Evolutionary conservation across 2,797 vertebrate species (phyloP), one percentile per base, ranked within the genome.

Genomic region (Hippopotamyrus pictus): DNA sequence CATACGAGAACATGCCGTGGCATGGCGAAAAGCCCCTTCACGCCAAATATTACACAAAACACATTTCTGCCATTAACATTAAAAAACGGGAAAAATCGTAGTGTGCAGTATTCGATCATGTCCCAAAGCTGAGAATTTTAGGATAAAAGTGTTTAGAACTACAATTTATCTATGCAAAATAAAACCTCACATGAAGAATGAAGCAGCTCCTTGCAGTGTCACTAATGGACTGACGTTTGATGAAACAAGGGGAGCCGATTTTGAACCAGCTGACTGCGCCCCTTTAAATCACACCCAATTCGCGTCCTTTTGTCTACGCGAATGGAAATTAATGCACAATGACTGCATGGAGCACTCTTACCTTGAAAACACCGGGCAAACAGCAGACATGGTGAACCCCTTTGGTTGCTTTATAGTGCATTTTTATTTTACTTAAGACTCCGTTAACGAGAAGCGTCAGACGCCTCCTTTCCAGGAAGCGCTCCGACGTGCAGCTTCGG

Each of bases 231-330:
- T 83, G 79, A 83, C 90, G 29, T 51, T 69, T 86, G 88, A 53
- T 82, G 19, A 86, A 25, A 33, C 1, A 19, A 89, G 86, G 57
- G 79, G 62, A 90, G 89, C 33, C 33, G 79, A 11, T 46, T 94
- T 92, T 93, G 93, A 91, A 91, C 83, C 93, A 94, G 93, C 93
- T 95, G 94, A 94, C 93, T 93, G 91, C 93, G 93, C 94, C 94
- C 94, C 93, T 94, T 93, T 93, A 94, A 94, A 95, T 95, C 95
- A 93, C 94, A 94, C 94, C 94, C 95, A 89, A 37, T 65, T n/a
- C 54, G 19, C 65, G 89, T 54, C 88, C 90, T 91, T 92, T 94
- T 93, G 93, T 94, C 93, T 91, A 90, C 93, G 92, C 89, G 90
- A 62, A 90, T n/a, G 91, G 88, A 90, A 86, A n/a, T 50, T 33